Evolutionary conservation across 2,888 invertebrate species (phyloP), one percentile per base, ranked within the genome.

Genomic region (Formica aserva): DNA sequence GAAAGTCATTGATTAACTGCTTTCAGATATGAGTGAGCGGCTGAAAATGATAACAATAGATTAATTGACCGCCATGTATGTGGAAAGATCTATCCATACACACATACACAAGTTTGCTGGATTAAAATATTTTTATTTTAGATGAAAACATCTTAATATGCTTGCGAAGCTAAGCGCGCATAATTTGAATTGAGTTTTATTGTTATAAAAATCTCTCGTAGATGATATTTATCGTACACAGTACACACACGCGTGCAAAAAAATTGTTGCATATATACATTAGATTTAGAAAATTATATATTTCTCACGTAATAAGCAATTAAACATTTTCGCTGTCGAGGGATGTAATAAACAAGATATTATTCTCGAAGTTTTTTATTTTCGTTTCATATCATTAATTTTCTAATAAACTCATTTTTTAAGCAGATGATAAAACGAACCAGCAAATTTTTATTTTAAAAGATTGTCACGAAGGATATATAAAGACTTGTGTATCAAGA

Each of bases 1-100:
- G 65, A 41, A 63, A 86, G 86, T 86, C 75, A 81, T 87, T 84
- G 86, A 83, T 78, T 86, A 89, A 89, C 87, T 86, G 83, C 84
- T 86, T 82, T 86, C 69, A 78, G 57, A 69, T 52, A 66, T 52
- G 63, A 32, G 22, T 66, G 77, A 66, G 32, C 60, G 74, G 26
- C 45, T 80, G 78, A 72, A 60, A 80, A 45, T 72, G 78, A 77
- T 77, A 69, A 77, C 22, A 57, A 60, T 80, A 72, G 35, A 80
- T 80, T 80, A 80, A 80, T 80, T 48, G n/a, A 13, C 5, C 13
- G 15, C 8, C 0, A 6, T 52, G n/a, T 52, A 55, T 65, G 26
- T 52, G 3, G n/a, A 55, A 41, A 48, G 41, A 41, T 41, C 35
- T 48, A 29, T n/a, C 32, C 6, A 32, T 32, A 32, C 6, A 32